These are phyloP conservation scores for Rhopalosiphum nymphaeae DNA, from an alignment of 2,888 invertebrate species.

Conservation along the genomic window DNA sequence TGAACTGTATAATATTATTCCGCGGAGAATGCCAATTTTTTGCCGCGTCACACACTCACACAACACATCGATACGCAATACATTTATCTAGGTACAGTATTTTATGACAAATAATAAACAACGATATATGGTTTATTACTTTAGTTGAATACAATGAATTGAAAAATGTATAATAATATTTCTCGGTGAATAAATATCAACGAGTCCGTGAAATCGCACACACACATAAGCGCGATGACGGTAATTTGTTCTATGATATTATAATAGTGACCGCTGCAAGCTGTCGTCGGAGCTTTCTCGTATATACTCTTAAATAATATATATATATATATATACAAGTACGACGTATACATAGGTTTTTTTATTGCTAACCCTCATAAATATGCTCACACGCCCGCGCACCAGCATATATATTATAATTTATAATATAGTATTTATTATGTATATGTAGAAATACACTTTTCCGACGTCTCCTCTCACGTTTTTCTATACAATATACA, in stretches of 20 bases:
- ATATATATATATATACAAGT: background rate
- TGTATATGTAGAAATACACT: background rate
- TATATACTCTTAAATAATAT: background rate
- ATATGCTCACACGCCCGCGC: background rate
- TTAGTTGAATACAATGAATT: background rate
- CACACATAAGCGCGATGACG: background rate
- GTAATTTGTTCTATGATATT: background rate
- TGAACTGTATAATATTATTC: background rate
- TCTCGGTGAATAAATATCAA: background rate
- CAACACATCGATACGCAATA: background rate
- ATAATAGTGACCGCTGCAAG: background rate
- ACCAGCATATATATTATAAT: background rate
- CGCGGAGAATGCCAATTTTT: background rate
- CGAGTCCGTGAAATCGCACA: background rate
- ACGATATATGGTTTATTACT: too few relatives aligned
- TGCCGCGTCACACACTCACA: background rate
- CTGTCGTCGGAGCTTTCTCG: background rate
- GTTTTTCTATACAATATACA: background rate
- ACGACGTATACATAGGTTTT: background rate
- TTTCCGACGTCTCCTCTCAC: background rate
- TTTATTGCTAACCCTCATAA: background rate
- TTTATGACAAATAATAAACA: background rate
- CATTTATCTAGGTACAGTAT: background rate
- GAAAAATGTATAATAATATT: background rate
- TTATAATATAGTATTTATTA: slow-evolving; percentile 9